phyloP scores from a whole-genome alignment of 2,888 invertebrate species.

The Phyllotreta cruciferae region DNA sequence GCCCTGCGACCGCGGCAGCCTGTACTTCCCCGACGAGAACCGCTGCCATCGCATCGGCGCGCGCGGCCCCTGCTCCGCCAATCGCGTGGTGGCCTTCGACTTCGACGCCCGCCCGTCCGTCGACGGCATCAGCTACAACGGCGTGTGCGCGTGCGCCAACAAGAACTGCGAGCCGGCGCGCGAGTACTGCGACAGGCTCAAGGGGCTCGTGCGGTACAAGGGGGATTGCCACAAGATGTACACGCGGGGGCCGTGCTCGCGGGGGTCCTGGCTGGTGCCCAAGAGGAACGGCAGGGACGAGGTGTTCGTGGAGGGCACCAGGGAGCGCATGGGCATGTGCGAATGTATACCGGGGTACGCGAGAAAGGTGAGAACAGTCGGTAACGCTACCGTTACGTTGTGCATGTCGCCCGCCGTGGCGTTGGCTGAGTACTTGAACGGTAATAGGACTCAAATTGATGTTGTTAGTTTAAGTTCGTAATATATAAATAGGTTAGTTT shows the following conservation, averaged over 20 bases:
- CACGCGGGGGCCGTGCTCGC: slow-evolving; percentile 77
- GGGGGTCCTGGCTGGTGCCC: slow-evolving; percentile 74
- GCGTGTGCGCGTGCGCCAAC: slow-evolving; percentile 74
- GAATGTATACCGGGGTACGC: slow-evolving; percentile 75
- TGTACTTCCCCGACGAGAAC: slow-evolving; percentile 77
- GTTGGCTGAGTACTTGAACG: slow-evolving; percentile 71
- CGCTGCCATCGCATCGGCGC: slow-evolving; percentile 82
- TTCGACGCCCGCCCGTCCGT: slow-evolving; percentile 78
- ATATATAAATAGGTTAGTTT: slow-evolving; percentile 1
- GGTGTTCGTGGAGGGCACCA: slow-evolving; percentile 39
- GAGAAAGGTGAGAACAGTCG: slow-evolving; percentile 56
- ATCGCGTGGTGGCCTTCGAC: slow-evolving; percentile 82
- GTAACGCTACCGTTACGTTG: slow-evolving; percentile 54
- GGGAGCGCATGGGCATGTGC: slow-evolving; percentile 52
- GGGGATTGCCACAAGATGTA: slow-evolving; percentile 79
- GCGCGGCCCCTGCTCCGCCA: slow-evolving; percentile 75
- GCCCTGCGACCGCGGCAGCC: slow-evolving; percentile 76
- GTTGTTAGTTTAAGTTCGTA: slow-evolving; percentile 19
- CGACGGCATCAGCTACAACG: slow-evolving; percentile 83
- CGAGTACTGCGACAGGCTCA: slow-evolving; percentile 47
- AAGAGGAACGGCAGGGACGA: slow-evolving; percentile 56
- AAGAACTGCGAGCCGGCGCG: slow-evolving; percentile 42
- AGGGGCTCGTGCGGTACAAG: slow-evolving; percentile 70
- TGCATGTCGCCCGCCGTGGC: slow-evolving; percentile 71
- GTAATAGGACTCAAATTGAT: slow-evolving; percentile 51